phyloP scores from a whole-genome alignment of 1,140 invertebrate genomes.

The Pseudomyrmex sp. region DNA sequence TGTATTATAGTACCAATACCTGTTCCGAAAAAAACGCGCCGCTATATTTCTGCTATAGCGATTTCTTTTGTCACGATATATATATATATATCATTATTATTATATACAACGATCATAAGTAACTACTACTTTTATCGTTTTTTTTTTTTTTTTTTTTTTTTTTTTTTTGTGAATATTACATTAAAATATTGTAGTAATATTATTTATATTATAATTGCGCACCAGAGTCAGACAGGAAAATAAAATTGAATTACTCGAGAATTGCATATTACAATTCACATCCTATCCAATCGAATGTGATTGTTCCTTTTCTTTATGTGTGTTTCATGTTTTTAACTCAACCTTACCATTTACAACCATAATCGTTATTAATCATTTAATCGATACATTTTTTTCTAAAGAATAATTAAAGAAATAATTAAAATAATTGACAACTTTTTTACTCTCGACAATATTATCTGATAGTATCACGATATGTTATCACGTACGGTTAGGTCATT shows the following conservation, averaged over 20 bases:
- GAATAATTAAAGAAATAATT: not conserved
- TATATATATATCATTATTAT: slow-evolving; percentile 66
- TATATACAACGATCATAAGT: not conserved
- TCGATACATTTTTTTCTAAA: not conserved
- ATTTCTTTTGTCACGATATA: not conserved
- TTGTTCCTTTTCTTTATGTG: not conserved
- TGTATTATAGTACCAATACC: slow-evolving; percentile 78
- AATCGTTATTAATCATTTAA: not conserved
- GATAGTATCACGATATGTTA: not conserved
- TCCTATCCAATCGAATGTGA: not conserved
- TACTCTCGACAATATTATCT: not conserved
- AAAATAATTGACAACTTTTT: not conserved
- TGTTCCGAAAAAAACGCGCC: slow-evolving; percentile 50
- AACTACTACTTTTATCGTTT: slow-evolving; percentile 48
- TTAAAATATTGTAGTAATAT: slow-evolving; percentile 63
- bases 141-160: slow-evolving; percentile 67
- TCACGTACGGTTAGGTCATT: no score
- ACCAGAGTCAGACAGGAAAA: slow-evolving; percentile 74
- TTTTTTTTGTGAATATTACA: slow-evolving; percentile 70
- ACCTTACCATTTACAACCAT: not conserved
- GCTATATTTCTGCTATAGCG: no score
- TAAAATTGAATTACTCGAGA: slow-evolving; percentile 66
- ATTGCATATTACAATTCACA: not conserved
- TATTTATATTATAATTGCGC: slow-evolving; percentile 81
- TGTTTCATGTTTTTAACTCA: slow-evolving; percentile 18